Evolutionary conservation across 2,113 vertebrate species (phyloP), one percentile per base, ranked within the genome.

Genomic region (Phalacrocorax carbo): DNA sequence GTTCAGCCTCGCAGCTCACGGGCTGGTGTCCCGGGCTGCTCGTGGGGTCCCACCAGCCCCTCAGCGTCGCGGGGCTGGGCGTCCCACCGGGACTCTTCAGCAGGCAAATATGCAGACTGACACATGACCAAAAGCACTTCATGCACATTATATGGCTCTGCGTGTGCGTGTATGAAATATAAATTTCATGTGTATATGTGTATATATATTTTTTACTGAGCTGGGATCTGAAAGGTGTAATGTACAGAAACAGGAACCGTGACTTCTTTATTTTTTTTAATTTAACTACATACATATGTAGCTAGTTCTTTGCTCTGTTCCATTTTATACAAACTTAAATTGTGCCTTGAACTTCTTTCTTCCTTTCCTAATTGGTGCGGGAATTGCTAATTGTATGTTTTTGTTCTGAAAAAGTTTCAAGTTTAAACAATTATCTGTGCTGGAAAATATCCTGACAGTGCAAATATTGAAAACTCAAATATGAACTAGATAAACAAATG

Each of bases 1-100:
- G 34, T 21, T 44, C 19, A 32, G 68, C 32, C 4, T 5, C 10
- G 6, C 80, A 29, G 44, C 54, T 38, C 1, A 0, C 0, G 5
- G 23, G 34, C 62, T 27, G 34, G 25, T 55, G 40, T 30, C 1
- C 1, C 0, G 19, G 57, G 78, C 26, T 22, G 14, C 42, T 58
- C 5, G 0, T 1, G 60, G 54, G 58, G 70, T 79, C 34, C 73
- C 13, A 2, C 19, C 55, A 23, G 46, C 20, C 34, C 44, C 87
- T 71, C 2, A 3, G 61, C 13, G 9, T 8, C 1, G 0, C 2
- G 1, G 30, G 14, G 7, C 36, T 14, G 22, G 21, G 36, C 2
- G 0, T 34, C 52, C 52, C 52, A 6, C 42, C 0, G 2, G 48
- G 46, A 21, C 46, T 9, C 21, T 57, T 30, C 38, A 36, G 26